These are phyloP conservation scores for Crenichthys baileyi DNA, from an alignment of 2,797 vertebrate species.

Conservation along the genomic window DNA sequence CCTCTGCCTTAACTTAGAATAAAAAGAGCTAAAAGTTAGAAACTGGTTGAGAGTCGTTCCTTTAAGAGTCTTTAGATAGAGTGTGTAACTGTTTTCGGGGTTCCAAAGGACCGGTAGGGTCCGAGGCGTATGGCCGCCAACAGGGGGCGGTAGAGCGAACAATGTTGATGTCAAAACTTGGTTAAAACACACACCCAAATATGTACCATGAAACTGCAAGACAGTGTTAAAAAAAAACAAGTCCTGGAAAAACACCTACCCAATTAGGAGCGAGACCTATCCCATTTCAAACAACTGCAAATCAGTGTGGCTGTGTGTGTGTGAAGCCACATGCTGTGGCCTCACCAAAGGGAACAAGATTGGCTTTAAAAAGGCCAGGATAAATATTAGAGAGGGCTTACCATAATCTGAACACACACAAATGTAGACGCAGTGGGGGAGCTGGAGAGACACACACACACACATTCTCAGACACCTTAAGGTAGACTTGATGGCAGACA, in stretches of 20 bases:
- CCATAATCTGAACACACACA: constrained; percentile 70
- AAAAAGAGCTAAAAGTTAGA: too few species aligned
- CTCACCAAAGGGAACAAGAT: constrained; percentile 78
- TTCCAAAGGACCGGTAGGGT: too few species aligned
- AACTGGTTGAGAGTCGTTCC: too few species aligned
- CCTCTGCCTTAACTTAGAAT: too few species aligned
- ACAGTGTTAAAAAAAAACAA: constrained; percentile 52
- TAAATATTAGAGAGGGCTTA: constrained; percentile 83
- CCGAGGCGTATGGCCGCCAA: too few species aligned
- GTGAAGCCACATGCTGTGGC: constrained; percentile 66
- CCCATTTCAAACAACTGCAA: constrained; percentile 74
- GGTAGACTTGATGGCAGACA: constrained; percentile 65
- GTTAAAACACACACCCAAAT: constrained; percentile 36
- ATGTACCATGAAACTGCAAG: constrained; percentile 63
- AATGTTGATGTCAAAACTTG: constrained; percentile 70
- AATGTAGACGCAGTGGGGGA: constrained; percentile 51
- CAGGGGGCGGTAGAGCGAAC: too few species aligned
- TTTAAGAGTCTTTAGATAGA: too few species aligned
- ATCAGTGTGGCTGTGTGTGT: constrained; percentile 31
- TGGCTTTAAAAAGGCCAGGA: constrained; percentile 79
- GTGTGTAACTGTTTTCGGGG: too few species aligned
- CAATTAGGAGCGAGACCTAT: constrained; percentile 76
- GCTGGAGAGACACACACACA: constrained; percentile 65
- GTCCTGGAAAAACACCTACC: constrained; percentile 79
- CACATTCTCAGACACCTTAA: constrained; percentile 77